Percentiles rank a stretch among this genome's conserved stretches.
phyloP scores from a whole-genome alignment of 2,113 vertebrate species.

The Rhabdornis inornatus region DNA sequence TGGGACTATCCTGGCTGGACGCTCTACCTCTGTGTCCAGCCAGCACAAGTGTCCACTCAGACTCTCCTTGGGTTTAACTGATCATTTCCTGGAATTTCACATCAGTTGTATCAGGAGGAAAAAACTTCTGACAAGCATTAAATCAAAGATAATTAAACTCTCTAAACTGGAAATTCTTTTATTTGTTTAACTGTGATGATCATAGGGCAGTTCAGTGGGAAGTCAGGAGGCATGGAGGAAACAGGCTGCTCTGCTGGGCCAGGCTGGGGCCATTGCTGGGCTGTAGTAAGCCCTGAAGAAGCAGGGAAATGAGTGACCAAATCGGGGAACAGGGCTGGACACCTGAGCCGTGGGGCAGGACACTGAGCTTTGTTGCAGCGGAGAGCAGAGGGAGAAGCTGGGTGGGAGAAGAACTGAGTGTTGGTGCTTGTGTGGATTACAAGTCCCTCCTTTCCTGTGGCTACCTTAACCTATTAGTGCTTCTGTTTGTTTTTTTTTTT shows the following conservation, averaged over 20 bases:
- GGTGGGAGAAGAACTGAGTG: neutral
- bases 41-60: neutral
- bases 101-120: neutral
- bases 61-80: neutral
- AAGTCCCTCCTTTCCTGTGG: neutral
- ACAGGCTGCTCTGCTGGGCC: neutral
- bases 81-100: conserved; percentile 28
- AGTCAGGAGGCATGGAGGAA: neutral
- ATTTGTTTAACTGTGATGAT: neutral
- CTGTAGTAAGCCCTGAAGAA: neutral
- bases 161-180: neutral
- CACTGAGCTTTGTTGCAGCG: neutral
- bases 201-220: neutral
- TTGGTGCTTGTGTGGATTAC: neutral
- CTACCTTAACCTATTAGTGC: neutral
- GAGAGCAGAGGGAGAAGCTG: neutral
- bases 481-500: neutral
- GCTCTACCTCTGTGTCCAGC: neutral
- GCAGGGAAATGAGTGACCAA: neutral
- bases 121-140: neutral
- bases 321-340: neutral
- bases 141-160: neutral
- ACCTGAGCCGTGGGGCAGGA: neutral
- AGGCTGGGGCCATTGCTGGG: neutral
- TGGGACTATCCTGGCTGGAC: neutral